A percentile compares a stretch with the other conserved stretches of the same genome.
These are phyloP conservation scores for Antigone vipio DNA, from an alignment of 2,113 vertebrate genomes.

Conservation along the genomic window DNA sequence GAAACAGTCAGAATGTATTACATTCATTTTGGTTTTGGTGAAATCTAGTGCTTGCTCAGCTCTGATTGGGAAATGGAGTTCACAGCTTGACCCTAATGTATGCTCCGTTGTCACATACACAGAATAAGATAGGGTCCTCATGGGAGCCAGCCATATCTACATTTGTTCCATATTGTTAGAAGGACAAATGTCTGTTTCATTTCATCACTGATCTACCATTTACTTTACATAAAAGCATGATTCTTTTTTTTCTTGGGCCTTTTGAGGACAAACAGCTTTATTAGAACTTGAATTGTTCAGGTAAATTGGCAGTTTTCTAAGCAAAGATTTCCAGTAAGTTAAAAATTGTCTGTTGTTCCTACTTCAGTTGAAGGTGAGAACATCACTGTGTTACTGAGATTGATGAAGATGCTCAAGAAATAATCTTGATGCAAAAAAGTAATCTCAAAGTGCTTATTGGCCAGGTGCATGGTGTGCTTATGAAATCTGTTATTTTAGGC, in stretches of 20 bases:
- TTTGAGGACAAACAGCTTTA: neutral
- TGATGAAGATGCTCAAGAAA: neutral
- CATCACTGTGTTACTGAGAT: neutral
- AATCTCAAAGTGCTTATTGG: neutral
- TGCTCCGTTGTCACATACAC: too few species aligned
- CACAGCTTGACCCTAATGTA: neutral
- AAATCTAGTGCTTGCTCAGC: neutral
- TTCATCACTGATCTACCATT: neutral
- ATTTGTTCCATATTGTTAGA: neutral
- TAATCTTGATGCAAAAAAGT: neutral
- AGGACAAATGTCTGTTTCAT: neutral
- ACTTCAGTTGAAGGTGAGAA: neutral
- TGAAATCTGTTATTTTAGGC: neutral
- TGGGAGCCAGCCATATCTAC: neutral
- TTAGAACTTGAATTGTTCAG: neutral
- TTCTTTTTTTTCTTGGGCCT: neutral
- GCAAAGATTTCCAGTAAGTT: neutral
- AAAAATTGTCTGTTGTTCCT: neutral
- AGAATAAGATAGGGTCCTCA: neutral
- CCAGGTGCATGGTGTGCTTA: neutral
- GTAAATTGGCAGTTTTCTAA: neutral
- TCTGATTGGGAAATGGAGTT: neutral
- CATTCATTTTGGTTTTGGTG: neutral
- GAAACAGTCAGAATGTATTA: too few species aligned
- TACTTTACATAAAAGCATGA: neutral